Percentiles rank a stretch among this genome's conserved stretches.
These are phyloP conservation scores for Mizuhopecten yessoensis DNA, from an alignment of 1,140 invertebrate species.

Conservation along the genomic window DNA sequence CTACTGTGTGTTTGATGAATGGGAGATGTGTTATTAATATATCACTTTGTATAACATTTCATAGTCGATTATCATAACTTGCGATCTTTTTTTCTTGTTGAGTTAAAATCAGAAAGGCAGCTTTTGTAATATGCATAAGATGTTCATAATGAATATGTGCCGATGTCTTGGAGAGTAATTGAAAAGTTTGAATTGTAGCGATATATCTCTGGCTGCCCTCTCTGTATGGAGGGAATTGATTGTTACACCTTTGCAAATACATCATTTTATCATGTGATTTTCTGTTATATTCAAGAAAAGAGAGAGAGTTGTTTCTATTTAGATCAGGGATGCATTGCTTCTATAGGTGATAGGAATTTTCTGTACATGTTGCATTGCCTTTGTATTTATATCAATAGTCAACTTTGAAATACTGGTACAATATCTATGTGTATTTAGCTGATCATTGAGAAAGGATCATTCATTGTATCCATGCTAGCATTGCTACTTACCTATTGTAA, in stretches of 20 bases:
- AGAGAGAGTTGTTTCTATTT: not conserved
- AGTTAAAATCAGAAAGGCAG: not conserved
- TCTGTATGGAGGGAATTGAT: not conserved
- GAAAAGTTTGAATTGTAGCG: not conserved
- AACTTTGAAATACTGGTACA: too few relatives aligned
- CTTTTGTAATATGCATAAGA: not conserved
- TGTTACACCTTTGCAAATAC: too few relatives aligned
- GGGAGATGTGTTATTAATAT: not conserved
- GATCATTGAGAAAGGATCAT: not conserved
- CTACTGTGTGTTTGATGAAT: not conserved
- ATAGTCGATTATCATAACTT: not conserved
- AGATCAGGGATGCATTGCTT: not conserved
- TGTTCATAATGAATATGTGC: not conserved
- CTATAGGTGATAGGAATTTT: not conserved
- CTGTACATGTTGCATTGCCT: not conserved
- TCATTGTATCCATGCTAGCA: not conserved
- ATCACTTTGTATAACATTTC: not conserved
- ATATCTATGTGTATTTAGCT: not conserved
- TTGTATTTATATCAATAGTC: too few relatives aligned
- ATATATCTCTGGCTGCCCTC: not conserved
- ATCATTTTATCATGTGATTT: too few relatives aligned
- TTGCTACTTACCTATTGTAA: not conserved
- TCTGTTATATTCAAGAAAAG: too few relatives aligned
- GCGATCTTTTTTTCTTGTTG: too few relatives aligned
- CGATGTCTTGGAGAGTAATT: not conserved